Conservation (phyloP, 2,113 vertebrate species). For the Cariama cristata region DNA sequence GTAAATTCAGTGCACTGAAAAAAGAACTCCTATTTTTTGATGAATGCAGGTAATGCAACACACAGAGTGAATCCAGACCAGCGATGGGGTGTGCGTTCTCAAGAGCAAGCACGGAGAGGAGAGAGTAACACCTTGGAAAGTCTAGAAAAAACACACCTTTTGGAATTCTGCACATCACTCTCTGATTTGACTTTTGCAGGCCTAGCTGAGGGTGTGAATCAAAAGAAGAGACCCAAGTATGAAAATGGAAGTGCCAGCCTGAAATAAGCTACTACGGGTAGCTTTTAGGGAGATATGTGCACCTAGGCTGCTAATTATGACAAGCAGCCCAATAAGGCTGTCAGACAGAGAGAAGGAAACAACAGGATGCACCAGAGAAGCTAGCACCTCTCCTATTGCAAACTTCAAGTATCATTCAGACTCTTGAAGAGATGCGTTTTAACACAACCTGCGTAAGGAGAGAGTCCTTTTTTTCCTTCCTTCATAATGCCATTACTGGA, state of each 20-base stretch:
- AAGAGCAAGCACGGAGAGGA: not conserved
- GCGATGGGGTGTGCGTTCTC: fast-evolving
- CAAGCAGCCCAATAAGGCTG: not conserved
- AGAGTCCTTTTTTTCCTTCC: not conserved
- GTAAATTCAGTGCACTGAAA: not conserved
- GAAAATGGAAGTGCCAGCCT: not conserved
- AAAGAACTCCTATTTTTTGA: not conserved
- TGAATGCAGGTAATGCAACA: not conserved
- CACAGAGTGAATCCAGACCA: not conserved
- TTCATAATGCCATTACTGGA: not conserved
- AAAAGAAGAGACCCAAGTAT: not conserved
- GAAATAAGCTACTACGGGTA: not conserved
- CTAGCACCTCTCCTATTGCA: not conserved
- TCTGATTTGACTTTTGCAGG: not conserved
- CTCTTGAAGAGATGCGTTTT: not conserved
- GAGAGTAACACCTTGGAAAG: not conserved
- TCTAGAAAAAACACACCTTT: not conserved
- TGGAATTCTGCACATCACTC: not conserved
- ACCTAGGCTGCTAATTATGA: not conserved
- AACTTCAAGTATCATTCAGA: not conserved
- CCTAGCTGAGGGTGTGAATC: not conserved
- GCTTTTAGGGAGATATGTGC: not conserved
- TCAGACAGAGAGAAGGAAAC: not conserved
- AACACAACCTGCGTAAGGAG: not conserved
- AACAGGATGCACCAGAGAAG: slow-evolving; percentile 25